These are phyloP conservation scores for Silurus lanzhouensis DNA, from an alignment of 2,797 vertebrate genomes.

Conservation along the genomic window DNA sequence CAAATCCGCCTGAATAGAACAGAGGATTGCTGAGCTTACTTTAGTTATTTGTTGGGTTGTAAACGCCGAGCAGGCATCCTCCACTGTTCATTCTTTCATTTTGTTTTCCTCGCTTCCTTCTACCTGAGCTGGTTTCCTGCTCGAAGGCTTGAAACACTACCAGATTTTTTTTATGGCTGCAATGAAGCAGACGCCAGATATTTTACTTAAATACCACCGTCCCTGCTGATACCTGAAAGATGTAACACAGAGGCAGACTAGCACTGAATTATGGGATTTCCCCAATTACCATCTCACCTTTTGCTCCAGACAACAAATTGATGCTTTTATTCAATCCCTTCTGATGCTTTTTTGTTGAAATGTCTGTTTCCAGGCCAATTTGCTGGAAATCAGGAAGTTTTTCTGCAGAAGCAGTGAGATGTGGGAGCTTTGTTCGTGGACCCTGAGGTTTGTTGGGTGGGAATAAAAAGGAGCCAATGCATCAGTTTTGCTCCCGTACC, in stretches of 20 bases:
- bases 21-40: slow-evolving; percentile 32
- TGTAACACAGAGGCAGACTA: background rate
- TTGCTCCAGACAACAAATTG: slow-evolving; percentile 6
- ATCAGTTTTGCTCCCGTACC: background rate
- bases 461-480: background rate
- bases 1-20: slow-evolving; percentile 36
- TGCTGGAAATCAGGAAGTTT: background rate
- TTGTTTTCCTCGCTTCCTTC: background rate
- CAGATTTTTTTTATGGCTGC: background rate
- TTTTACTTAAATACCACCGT: background rate
- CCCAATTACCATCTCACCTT: slow-evolving; percentile 1
- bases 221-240: background rate
- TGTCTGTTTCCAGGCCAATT: background rate
- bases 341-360: slow-evolving; percentile 7
- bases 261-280: background rate
- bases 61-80: slow-evolving; percentile 17
- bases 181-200: background rate
- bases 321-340: background rate
- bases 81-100: background rate
- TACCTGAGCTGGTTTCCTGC: background rate
- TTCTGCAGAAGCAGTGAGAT: background rate
- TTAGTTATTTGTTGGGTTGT: slow-evolving; percentile 22
- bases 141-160: background rate
- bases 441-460: background rate
- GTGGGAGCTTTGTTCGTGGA: background rate